These are phyloP conservation scores for Phoeniculus purpureus DNA, from an alignment of 2,797 vertebrate species.

Conservation along the genomic window DNA sequence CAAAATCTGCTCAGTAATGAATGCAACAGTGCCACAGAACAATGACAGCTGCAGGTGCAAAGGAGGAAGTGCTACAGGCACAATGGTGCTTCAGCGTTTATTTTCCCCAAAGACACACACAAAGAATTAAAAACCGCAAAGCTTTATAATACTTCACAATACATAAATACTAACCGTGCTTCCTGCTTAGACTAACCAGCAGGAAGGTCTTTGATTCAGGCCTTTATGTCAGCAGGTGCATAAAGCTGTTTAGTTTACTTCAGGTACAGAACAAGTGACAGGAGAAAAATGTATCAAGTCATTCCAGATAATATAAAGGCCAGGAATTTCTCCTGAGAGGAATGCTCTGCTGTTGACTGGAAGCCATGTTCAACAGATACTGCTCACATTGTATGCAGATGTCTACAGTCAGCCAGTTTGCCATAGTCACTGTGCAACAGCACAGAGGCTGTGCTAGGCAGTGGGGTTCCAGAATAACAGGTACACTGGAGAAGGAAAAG, in stretches of 20 bases:
- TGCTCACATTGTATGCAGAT: constrained; percentile 62
- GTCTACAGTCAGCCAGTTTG: constrained; percentile 63
- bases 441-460: constrained; percentile 29
- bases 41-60: constrained; percentile 41
- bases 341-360: constrained; percentile 20
- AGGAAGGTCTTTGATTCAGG: constrained; percentile 32
- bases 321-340: constrained; percentile 34
- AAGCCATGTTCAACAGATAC: constrained; percentile 49
- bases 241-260: constrained; percentile 22
- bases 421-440: not conserved
- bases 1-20: not conserved
- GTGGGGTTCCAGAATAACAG: constrained; percentile 63
- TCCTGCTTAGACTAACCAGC: constrained; percentile 28
- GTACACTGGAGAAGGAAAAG: constrained; percentile 48
- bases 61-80: not conserved
- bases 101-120: constrained; percentile 27
- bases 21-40: not conserved
- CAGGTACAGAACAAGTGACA: constrained; percentile 1
- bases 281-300: not conserved
- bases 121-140: constrained; percentile 38
- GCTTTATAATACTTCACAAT: constrained; percentile 15
- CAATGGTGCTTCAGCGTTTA: constrained; percentile 47
- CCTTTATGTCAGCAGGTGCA: constrained; percentile 11
- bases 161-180: not conserved
- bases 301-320: constrained; percentile 29